These are phyloP conservation scores for Dysmachus trigonus DNA, from an alignment of 2,888 invertebrate genomes.

Conservation along the genomic window DNA sequence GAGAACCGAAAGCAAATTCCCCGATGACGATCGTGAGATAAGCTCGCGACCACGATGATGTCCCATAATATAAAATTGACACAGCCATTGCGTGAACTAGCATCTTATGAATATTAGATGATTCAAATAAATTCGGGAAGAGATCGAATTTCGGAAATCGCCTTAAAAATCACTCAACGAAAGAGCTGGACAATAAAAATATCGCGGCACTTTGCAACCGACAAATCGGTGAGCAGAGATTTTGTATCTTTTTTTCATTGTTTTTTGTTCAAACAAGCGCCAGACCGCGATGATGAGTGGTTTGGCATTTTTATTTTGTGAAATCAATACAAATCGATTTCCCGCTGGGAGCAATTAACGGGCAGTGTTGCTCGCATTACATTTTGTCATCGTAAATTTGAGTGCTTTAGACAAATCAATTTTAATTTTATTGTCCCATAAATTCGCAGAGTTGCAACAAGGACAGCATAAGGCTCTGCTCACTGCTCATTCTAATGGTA, in stretches of 20 bases:
- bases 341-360: neutral
- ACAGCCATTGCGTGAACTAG: neutral
- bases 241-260: neutral
- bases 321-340: neutral
- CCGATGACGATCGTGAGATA: neutral
- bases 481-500: neutral
- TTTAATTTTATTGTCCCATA: neutral
- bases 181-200: neutral
- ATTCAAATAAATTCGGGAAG: neutral
- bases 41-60: neutral
- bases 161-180: neutral
- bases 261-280: neutral
- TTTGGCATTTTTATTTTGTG: neutral
- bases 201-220: neutral
- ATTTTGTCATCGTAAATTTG: neutral
- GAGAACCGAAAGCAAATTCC: neutral
- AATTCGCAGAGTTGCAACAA: neutral
- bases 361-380: neutral
- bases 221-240: neutral
- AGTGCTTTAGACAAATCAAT: neutral
- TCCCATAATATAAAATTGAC: slow-evolving; percentile 13
- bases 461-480: neutral
- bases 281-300: neutral
- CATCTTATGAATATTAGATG: slow-evolving; percentile 4
- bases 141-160: neutral